Evolutionary conservation across 2,888 invertebrate genomes (phyloP).

Genomic region (Pristionchus japonicus): DNA sequence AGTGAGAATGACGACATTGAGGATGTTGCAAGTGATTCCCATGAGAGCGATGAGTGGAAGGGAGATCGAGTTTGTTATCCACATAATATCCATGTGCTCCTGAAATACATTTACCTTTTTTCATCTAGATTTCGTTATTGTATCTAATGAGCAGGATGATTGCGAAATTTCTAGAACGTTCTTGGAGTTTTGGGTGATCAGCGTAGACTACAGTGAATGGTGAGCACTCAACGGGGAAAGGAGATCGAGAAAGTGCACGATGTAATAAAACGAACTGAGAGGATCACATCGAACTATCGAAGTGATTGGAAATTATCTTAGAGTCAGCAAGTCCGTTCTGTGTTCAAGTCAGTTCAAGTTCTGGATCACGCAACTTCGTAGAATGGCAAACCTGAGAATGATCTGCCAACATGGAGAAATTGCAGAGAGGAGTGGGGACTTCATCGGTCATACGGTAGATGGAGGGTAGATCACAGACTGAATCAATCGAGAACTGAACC

Average conservation of each 20-base stretch:
- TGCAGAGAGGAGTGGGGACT: not conserved
- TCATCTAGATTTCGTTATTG: not conserved
- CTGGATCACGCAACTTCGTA: no score
- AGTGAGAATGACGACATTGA: conserved; percentile 71
- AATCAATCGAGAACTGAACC: conserved; percentile 14
- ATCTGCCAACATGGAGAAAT: conserved; percentile 33
- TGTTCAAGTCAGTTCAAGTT: no score
- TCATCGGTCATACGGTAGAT: not conserved
- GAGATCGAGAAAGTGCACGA: no score
- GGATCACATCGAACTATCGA: no score
- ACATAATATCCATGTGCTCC: conserved; percentile 59
- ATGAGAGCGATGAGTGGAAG: conserved; percentile 69
- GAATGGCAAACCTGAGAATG: conserved; percentile 22
- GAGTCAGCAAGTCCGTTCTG: no score
- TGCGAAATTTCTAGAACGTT: no score
- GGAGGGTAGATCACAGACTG: not conserved
- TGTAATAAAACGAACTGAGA: no score
- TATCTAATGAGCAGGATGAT: no score
- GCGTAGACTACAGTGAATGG: no score
- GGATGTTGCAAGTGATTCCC: conserved; percentile 71
- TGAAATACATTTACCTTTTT: not conserved
- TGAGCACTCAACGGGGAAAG: not conserved
- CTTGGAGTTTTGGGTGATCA: no score
- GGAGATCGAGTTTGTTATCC: conserved; percentile 70
- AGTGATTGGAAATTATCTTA: no score